Conservation (phyloP, 2,113 vertebrate genomes). For the Sturnira hondurensis region DNA sequence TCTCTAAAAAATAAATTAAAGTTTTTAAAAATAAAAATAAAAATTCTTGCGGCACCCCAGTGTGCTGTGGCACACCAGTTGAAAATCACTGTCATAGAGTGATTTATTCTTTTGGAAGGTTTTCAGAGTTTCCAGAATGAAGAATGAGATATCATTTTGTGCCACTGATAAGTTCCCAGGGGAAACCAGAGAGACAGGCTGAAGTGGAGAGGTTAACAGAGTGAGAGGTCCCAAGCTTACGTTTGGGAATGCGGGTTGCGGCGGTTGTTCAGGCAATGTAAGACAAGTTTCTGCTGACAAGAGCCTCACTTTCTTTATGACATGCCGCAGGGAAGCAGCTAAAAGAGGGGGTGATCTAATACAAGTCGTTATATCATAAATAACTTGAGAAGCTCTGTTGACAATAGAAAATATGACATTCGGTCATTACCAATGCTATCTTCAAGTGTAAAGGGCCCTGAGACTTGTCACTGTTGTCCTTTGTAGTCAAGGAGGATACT, state of each 20-base stretch:
- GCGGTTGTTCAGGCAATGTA: neutral
- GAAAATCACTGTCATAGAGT: conserved; percentile 36
- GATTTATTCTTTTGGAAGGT: conserved; percentile 78
- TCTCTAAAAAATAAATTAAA: too few relatives aligned
- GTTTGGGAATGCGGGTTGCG: conserved; percentile 57
- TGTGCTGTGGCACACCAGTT: neutral
- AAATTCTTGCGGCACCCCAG: neutral
- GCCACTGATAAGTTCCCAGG: conserved; percentile 65
- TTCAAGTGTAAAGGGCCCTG: conserved; percentile 47
- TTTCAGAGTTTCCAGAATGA: conserved; percentile 74
- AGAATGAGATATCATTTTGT: conserved; percentile 71
- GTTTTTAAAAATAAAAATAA: too few relatives aligned
- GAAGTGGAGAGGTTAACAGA: conserved; percentile 70
- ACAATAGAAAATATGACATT: conserved; percentile 46
- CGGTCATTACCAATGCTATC: conserved; percentile 47
- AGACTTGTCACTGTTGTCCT: conserved; percentile 53
- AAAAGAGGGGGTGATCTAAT: conserved; percentile 35
- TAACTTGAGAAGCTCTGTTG: conserved; percentile 52
- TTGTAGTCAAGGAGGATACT: conserved; percentile 57
- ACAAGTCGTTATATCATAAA: conserved; percentile 29
- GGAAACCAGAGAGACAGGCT: conserved; percentile 30
- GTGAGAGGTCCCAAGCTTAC: neutral
- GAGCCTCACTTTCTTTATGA: conserved; percentile 19
- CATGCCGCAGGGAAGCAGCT: conserved; percentile 26
- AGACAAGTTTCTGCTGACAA: conserved; percentile 36